A percentile compares a stretch with the other conserved stretches of the same genome.
Conservation (phyloP, 2,888 invertebrate genomes). For the Torymus tubicola region DNA sequence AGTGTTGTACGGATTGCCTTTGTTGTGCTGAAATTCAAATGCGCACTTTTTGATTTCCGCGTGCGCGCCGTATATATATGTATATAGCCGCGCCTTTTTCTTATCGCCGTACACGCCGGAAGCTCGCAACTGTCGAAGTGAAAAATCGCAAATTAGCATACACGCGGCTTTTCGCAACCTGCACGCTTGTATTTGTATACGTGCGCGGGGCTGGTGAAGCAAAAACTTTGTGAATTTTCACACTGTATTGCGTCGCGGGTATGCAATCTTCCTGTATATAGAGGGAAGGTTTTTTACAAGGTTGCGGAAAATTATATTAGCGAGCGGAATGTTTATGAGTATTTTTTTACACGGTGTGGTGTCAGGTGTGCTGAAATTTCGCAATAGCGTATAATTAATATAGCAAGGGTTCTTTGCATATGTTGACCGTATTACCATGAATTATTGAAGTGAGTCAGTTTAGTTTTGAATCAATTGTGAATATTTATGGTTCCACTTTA, state of each 20-base stretch:
- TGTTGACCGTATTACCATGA: no score
- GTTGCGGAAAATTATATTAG: background rate
- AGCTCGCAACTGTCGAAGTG: background rate
- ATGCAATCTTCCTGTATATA: background rate
- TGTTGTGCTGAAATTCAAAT: conserved; percentile 29
- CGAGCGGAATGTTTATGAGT: no score
- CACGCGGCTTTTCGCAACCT: background rate
- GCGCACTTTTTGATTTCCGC: conserved; percentile 35
- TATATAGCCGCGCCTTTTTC: background rate
- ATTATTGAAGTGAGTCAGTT: no score
- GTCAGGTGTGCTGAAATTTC: no score
- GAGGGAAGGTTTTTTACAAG: background rate
- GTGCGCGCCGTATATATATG: no score
- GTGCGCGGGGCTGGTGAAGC: background rate
- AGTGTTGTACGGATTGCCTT: no score
- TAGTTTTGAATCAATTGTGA: no score
- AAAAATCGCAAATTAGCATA: background rate
- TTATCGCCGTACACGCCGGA: conserved; percentile 13
- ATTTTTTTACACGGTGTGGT: no score
- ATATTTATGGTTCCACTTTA: no score
- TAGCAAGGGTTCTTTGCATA: no score
- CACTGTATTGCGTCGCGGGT: background rate
- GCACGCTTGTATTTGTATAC: background rate
- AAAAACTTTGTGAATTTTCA: conserved; percentile 42
- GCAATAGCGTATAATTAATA: no score